phyloP scores from a whole-genome alignment of 2,797 vertebrate genomes.

The Coreius guichenoti region DNA sequence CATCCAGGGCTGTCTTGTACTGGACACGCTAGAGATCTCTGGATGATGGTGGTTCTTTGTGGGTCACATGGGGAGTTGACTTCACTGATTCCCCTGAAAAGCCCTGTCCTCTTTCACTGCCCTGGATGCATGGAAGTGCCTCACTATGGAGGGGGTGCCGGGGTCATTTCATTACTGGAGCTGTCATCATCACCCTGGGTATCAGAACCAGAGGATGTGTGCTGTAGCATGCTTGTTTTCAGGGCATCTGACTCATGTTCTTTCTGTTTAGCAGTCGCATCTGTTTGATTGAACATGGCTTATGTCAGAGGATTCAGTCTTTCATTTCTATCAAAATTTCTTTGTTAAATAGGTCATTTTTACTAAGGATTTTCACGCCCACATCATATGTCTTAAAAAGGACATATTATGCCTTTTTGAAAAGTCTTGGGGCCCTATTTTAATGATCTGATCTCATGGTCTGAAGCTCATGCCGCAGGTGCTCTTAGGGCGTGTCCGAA shows the following conservation, averaged over 20 bases:
- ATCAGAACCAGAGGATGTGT: not conserved
- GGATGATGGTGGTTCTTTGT: conserved; percentile 3
- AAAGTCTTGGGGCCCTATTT: too few relatives aligned
- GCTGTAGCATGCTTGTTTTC: not conserved
- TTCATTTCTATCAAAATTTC: not conserved
- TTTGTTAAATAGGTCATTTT: not conserved
- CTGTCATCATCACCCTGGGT: conserved; percentile 15
- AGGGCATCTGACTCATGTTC: conserved; percentile 29
- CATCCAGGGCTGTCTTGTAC: not conserved
- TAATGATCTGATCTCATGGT: too few relatives aligned
- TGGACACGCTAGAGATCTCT: not conserved
- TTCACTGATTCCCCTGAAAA: conserved; percentile 26
- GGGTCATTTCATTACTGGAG: conserved; percentile 29
- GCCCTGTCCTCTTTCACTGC: conserved; percentile 9
- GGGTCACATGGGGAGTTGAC: conserved; percentile 2
- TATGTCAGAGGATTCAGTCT: not conserved
- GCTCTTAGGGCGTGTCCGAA: too few relatives aligned
- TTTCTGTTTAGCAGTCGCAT: not conserved
- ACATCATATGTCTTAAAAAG: not conserved
- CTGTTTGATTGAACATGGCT: conserved; percentile 16
- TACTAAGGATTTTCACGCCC: not conserved
- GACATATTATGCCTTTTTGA: not conserved
- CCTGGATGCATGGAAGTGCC: conserved; percentile 9
- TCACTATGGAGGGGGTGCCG: not conserved
- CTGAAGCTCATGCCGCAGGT: too few relatives aligned